Base-by-base conservation (phyloP, 2,113 vertebrate genomes). In the Menidia beryllina region DNA sequence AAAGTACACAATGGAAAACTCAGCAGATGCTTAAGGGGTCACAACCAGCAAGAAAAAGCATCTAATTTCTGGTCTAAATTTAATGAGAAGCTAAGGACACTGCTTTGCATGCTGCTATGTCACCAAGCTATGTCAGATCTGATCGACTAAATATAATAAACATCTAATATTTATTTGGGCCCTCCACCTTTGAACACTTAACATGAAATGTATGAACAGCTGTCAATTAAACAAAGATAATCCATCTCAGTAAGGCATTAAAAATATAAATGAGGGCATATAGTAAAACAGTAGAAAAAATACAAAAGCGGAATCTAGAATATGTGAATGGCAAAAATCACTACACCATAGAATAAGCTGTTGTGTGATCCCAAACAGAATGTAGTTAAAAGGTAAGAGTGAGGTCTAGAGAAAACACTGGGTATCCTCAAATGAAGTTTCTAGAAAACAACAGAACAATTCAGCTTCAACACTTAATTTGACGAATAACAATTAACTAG, bases 351-450 rank as follows among this genome's bases (percentile, higher is more conserved):
- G 30, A 30, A 4, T 30, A 5, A 30, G 8, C 30, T 30, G 30
- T 5, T 30, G 30, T 30, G 30, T 30, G 8, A 30, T 30, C 8
- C 6, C 19, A n/a, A 15, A 64, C 19, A 34, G 15, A 55, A 19
- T 60, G 41, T 49, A 47, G 58, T 47, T 74, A 65, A 74, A 43
- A 73, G 36, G 30, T 30, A 5, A 5, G 30, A 30, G 60, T 56
- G 3, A 60, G 47, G 36, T 60, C 62, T 43, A 34, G 55, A 69
- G n/a, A 49, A 45, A 72, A 59, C 50, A 72, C 39, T 77, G 25
- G 64, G 68, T 19, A 15, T 17, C 41, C 41, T 41, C 53, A 34
- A 34, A 34, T 6, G 30, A 34, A 57, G 21, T 19, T 11, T 12
- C 39, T 41, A 41, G 14, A 41, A 14, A 41, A 1, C 39, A 17